Percentiles rank a stretch among this genome's conserved stretches.
phyloP scores from a whole-genome alignment of 2,888 invertebrate genomes.

The Eilema depressum region DNA sequence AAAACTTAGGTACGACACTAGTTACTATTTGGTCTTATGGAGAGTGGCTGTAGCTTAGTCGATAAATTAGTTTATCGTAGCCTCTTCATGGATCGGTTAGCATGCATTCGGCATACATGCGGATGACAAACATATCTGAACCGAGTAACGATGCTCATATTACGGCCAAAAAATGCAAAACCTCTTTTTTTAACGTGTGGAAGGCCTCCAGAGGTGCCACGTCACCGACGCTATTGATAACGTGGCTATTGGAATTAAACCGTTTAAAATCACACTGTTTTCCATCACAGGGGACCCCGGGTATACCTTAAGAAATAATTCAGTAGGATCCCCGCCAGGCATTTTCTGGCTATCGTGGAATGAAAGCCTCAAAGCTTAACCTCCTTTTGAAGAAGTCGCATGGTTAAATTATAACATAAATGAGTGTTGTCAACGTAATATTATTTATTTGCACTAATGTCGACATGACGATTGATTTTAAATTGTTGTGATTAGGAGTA shows the following conservation, averaged over 20 bases:
- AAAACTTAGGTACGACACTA: conserved; percentile 23
- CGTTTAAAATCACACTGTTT: too few relatives aligned
- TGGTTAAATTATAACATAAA: conserved; percentile 8
- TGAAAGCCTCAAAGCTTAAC: background rate
- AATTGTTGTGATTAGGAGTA: conserved; percentile 19
- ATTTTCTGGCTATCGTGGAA: too few relatives aligned
- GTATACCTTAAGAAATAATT: too few relatives aligned
- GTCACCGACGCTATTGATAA: too few relatives aligned
- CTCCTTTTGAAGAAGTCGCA: conserved; percentile 4
- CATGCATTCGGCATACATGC: conserved; percentile 42
- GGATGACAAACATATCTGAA: conserved; percentile 53
- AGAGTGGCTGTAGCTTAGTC: conserved; percentile 48
- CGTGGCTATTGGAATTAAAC: too few relatives aligned
- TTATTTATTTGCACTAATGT: background rate
- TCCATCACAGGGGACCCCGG: too few relatives aligned
- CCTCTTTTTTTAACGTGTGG: too few relatives aligned
- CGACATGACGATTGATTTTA: conserved; percentile 6
- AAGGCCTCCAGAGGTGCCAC: too few relatives aligned
- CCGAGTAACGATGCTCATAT: conserved; percentile 14
- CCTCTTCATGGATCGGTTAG: conserved; percentile 28
- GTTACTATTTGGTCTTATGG: conserved; percentile 56
- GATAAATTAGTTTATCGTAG: conserved; percentile 38
- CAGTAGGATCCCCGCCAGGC: too few relatives aligned
- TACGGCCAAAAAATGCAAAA: background rate
- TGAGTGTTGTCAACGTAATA: conserved; percentile 24